Conservation (phyloP, 2,888 invertebrate genomes). For the Drosophila borborema region DNA sequence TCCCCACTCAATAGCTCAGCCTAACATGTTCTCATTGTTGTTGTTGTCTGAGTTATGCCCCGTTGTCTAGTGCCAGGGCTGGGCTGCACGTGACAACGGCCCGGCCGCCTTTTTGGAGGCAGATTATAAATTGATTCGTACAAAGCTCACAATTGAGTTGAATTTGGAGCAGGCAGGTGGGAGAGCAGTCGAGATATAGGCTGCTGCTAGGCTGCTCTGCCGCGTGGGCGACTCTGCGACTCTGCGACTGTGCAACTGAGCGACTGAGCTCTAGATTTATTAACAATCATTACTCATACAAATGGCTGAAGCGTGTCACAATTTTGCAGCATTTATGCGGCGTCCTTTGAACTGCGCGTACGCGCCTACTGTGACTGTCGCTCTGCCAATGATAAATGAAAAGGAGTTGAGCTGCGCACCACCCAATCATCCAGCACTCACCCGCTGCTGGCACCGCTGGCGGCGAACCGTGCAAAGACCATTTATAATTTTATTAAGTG, state of each 20-base stretch:
- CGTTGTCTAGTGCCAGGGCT: conserved; percentile 51
- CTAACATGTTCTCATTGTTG: conserved; percentile 21
- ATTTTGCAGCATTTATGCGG: conserved; percentile 77
- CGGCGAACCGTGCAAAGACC: conserved; percentile 71
- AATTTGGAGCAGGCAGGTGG: conserved; percentile 64
- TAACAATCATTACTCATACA: conserved; percentile 82
- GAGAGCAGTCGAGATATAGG: conserved; percentile 19
- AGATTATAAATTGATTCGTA: conserved; percentile 82
- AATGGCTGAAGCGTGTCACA: conserved; percentile 83
- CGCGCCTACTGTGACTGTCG: conserved; percentile 46
- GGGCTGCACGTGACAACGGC: conserved; percentile 70
- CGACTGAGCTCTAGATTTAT: conserved; percentile 66
- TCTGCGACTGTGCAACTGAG: background rate
- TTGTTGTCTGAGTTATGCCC: conserved; percentile 27
- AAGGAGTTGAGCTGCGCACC: conserved; percentile 59
- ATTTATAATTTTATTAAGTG: conserved; percentile 83
- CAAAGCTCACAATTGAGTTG: conserved; percentile 78
- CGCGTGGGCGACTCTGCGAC: background rate
- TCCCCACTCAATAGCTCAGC: background rate
- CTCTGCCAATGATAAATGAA: conserved; percentile 70
- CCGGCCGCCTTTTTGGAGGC: conserved; percentile 44
- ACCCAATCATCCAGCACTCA: background rate
- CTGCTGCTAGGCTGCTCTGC: background rate
- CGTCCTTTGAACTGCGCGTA: conserved; percentile 70
- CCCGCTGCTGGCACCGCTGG: conserved; percentile 9